A percentile compares a stretch with the other conserved stretches of the same genome.
Evolutionary conservation across 2,888 invertebrate genomes (phyloP).

Genomic region (Ischnus inquisitorius): DNA sequence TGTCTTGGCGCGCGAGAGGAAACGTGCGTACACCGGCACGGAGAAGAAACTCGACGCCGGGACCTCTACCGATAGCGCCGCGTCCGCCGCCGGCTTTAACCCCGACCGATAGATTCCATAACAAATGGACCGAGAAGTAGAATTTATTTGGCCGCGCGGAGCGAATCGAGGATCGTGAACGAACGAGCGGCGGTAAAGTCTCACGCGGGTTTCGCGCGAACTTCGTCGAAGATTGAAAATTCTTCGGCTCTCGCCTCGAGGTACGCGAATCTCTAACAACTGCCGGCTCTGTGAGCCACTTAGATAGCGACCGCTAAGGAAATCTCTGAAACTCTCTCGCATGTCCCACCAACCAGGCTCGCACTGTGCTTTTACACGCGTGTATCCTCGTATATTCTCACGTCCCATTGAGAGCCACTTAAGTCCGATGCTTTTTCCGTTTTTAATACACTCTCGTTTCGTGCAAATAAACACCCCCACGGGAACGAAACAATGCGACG

Average conservation of each 20-base stretch:
- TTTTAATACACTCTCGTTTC: neutral
- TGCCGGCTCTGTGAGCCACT: constrained; percentile 18
- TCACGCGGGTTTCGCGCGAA: constrained; percentile 34
- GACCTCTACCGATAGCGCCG: too few species aligned
- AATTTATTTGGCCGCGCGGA: constrained; percentile 44
- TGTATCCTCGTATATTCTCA: neutral
- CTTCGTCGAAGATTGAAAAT: constrained; percentile 18
- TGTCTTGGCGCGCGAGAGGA: constrained; percentile 12
- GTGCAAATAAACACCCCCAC: neutral
- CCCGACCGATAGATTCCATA: neutral
- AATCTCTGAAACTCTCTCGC: constrained; percentile 6
- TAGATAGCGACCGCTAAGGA: constrained; percentile 15
- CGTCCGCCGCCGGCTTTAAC: too few species aligned
- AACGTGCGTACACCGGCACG: neutral
- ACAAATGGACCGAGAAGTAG: constrained; percentile 34
- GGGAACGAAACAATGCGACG: neutral
- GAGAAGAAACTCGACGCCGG: constrained; percentile 14
- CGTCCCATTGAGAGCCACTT: neutral
- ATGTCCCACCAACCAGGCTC: neutral
- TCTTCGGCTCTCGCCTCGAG: constrained; percentile 10
- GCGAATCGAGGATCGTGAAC: constrained; percentile 16
- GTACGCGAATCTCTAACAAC: constrained; percentile 16
- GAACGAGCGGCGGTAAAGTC: neutral
- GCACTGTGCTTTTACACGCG: neutral
- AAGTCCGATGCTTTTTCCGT: neutral